phyloP scores from a whole-genome alignment of 2,113 vertebrate genomes.

The Edolisoma coerulescens region DNA sequence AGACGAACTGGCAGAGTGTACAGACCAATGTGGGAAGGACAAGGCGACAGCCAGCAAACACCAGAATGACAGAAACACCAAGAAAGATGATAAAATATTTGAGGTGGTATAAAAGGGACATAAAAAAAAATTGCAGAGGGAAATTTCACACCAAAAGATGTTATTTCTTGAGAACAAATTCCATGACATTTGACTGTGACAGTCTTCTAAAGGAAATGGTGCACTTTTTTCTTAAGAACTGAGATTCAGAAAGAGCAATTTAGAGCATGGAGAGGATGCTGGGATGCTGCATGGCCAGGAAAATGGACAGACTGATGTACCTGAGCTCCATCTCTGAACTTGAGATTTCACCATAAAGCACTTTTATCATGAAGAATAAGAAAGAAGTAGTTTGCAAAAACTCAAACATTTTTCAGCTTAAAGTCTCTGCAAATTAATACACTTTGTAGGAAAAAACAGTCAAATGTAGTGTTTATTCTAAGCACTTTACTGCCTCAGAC shows the following conservation, averaged over 20 bases:
- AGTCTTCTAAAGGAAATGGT: background rate
- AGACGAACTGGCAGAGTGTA: background rate
- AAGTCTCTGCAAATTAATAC: slow-evolving; percentile 3
- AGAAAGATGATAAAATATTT: background rate
- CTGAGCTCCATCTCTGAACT: background rate
- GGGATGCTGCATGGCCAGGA: background rate
- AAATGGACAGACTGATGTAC: background rate
- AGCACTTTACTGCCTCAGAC: slow-evolving; percentile 15
- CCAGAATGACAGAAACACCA: background rate
- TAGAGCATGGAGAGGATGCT: background rate
- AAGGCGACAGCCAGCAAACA: background rate
- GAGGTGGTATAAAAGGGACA: background rate
- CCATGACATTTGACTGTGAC: background rate
- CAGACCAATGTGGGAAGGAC: background rate
- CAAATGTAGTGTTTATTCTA: slow-evolving; percentile 24
- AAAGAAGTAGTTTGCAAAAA: background rate
- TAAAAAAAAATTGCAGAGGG: background rate
- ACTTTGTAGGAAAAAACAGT: background rate
- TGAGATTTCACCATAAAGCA: background rate
- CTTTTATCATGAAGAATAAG: background rate
- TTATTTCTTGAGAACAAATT: background rate
- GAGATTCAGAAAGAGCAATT: background rate
- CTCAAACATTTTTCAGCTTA: background rate
- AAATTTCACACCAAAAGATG: background rate
- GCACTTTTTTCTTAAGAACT: background rate